Evolutionary conservation across 1,140 invertebrate genomes (phyloP).

Genomic region (Agrilus planipennis): DNA sequence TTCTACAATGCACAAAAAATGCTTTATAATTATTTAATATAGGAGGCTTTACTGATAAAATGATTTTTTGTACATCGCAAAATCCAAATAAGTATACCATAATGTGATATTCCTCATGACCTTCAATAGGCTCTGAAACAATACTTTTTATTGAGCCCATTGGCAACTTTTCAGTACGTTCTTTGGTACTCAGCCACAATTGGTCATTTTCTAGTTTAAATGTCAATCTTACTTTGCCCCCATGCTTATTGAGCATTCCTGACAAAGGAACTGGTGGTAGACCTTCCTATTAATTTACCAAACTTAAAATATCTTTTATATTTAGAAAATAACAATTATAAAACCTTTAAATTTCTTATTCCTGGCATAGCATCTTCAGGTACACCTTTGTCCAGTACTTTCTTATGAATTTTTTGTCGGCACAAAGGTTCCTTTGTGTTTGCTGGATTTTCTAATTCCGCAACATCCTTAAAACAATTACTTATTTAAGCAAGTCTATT

Average conservation of each 20-base stretch:
- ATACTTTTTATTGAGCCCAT: constrained; percentile 85
- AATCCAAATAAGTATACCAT: constrained; percentile 64
- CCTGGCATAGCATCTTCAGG: constrained; percentile 85
- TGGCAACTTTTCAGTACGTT: constrained; percentile 83
- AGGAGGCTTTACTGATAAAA: too few relatives aligned
- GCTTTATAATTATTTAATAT: too few relatives aligned
- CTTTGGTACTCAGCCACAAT: constrained; percentile 88
- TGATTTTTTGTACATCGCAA: too few relatives aligned
- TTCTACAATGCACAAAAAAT: neutral
- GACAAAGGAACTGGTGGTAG: constrained; percentile 71
- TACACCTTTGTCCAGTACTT: constrained; percentile 81
- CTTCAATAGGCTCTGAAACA: constrained; percentile 73
- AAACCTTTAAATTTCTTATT: constrained; percentile 48
- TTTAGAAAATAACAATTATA: neutral
- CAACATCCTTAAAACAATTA: constrained; percentile 27
- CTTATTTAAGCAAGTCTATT: neutral
- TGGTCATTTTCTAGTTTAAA: constrained; percentile 89
- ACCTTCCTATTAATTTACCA: constrained; percentile 52
- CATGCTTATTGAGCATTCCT: constrained; percentile 86
- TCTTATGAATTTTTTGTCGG: constrained; percentile 76
- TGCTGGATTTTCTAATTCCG: constrained; percentile 43
- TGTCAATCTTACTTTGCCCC: constrained; percentile 85
- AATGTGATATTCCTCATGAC: constrained; percentile 86
- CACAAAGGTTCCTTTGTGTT: constrained; percentile 67
- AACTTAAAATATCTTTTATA: neutral